Evolutionary conservation across 2,113 vertebrate genomes (phyloP).

Genomic region (Dasyornis broadbenti): DNA sequence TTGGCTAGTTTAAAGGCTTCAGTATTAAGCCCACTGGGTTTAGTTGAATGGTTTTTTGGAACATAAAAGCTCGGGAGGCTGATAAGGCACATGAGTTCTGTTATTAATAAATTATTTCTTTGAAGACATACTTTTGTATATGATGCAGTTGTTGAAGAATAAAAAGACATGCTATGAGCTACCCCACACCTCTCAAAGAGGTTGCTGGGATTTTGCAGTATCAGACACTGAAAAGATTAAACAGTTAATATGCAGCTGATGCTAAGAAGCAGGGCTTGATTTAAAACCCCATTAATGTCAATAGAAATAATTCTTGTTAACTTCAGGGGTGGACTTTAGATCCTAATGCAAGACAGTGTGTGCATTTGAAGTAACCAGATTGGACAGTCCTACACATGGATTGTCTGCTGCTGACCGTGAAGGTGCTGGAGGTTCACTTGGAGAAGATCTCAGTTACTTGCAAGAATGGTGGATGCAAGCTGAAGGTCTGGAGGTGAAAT

Average conservation of each 20-base stretch:
- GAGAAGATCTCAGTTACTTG: neutral
- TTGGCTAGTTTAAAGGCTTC: conserved; percentile 1
- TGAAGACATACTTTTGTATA: neutral
- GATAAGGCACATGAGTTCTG: neutral
- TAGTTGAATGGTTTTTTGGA: neutral
- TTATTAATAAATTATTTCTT: neutral
- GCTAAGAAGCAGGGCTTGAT: neutral
- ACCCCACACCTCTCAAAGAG: neutral
- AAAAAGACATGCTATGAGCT: neutral
- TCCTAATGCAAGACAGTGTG: neutral
- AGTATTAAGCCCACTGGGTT: neutral
- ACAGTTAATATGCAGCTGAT: neutral
- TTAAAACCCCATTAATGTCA: neutral
- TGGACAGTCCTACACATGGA: neutral
- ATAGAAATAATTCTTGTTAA: neutral
- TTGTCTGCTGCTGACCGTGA: neutral
- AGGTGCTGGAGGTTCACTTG: neutral
- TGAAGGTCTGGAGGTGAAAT: neutral
- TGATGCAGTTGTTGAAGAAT: neutral
- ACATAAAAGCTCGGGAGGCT: neutral
- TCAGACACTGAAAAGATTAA: neutral
- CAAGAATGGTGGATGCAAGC: neutral
- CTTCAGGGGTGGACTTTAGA: neutral
- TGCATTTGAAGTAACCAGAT: neutral
- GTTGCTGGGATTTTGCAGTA: neutral